A percentile compares a stretch with the other conserved stretches of the same genome.
Conservation (phyloP, 2,797 vertebrate species). For the Coccyzus lansbergi region DNA sequence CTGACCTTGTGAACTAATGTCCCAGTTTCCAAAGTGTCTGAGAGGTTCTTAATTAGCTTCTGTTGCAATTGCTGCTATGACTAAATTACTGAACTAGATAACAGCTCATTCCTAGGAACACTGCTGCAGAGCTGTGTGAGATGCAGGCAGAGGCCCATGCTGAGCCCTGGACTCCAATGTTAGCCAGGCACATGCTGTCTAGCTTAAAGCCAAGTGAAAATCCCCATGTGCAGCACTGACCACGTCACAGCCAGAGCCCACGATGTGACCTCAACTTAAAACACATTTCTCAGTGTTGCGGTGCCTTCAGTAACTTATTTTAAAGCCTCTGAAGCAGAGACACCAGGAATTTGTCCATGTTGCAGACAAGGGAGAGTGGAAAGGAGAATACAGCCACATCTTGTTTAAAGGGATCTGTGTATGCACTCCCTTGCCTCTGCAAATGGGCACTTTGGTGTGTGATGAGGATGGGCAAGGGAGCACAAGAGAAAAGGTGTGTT, state of each 20-base stretch:
- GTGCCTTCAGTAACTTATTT: background rate
- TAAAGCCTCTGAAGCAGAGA: background rate
- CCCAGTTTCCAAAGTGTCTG: background rate
- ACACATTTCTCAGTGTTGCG: background rate
- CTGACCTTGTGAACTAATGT: background rate
- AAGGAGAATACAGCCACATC: background rate
- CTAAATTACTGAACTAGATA: background rate
- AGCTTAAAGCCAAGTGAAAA: background rate
- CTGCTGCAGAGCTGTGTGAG: background rate
- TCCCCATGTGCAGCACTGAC: accelerated
- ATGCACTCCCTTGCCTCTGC: background rate
- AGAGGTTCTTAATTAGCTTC: background rate
- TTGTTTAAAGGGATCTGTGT: background rate
- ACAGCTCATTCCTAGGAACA: background rate
- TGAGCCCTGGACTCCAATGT: background rate
- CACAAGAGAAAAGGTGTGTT: background rate
- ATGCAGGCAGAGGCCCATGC: background rate
- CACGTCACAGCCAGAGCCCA: background rate
- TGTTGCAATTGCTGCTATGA: background rate
- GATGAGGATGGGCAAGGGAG: background rate
- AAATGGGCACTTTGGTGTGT: background rate
- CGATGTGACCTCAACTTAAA: background rate
- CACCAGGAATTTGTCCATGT: background rate
- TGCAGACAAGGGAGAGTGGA: background rate
- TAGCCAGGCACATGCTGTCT: background rate